A percentile compares a stretch with the other conserved stretches of the same genome.
Evolutionary conservation across 2,888 invertebrate genomes (phyloP).

Genomic region (Ditylenchus weischeri): DNA sequence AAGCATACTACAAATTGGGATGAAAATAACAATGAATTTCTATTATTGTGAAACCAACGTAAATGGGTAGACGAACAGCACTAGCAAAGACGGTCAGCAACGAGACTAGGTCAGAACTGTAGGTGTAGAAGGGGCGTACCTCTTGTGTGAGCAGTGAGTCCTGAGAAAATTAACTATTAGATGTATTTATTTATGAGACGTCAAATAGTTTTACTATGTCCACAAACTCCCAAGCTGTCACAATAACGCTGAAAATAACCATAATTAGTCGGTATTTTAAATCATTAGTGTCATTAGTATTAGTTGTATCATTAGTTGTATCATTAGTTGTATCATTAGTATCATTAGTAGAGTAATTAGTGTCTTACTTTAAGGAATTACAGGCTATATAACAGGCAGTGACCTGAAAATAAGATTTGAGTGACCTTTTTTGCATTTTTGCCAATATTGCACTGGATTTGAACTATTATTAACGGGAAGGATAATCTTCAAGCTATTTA

Average conservation of each 20-base stretch:
- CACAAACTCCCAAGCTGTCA: conserved; percentile 50
- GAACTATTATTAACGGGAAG: no score
- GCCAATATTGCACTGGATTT: no score
- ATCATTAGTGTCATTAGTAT: no score
- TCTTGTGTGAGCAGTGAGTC: conserved; percentile 39
- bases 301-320: no score
- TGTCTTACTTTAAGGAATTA: conserved; percentile 39
- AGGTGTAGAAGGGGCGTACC: conserved; percentile 49
- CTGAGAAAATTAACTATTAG: conserved; percentile 10
- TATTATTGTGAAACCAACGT: not conserved
- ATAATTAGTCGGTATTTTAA: no score
- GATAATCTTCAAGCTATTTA: no score
- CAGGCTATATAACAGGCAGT: conserved; percentile 52
- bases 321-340: no score
- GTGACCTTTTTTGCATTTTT: no score
- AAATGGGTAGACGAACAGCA: conserved; percentile 48
- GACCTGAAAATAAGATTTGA: conserved; percentile 22
- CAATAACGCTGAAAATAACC: conserved; percentile 36
- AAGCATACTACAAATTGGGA: conserved; percentile 38
- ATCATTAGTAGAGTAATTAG: no score
- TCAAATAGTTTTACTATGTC: conserved; percentile 32
- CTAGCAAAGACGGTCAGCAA: conserved; percentile 48
- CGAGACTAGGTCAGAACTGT: conserved; percentile 49
- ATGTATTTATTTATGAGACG: no score
- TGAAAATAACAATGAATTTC: not conserved